Percentiles rank a stretch among this genome's conserved stretches.
phyloP scores from a whole-genome alignment of 2,797 vertebrate genomes.

The Ctenopoma multispine region DNA sequence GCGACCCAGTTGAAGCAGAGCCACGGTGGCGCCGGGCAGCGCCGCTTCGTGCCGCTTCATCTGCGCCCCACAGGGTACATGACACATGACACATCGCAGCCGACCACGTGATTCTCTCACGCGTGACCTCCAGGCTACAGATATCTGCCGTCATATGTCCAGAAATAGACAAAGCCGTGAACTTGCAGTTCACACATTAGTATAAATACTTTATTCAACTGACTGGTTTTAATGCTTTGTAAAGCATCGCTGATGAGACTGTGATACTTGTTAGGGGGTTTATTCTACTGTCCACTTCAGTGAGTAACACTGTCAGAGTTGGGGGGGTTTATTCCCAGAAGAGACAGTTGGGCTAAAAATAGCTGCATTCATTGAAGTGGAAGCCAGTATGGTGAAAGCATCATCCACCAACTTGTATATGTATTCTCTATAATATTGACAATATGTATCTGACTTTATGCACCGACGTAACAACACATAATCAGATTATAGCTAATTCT shows the following conservation, averaged over 20 bases:
- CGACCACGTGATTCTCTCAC: constrained; percentile 49
- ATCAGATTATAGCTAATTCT: not conserved
- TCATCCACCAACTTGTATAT: not conserved
- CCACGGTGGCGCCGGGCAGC: constrained; percentile 29
- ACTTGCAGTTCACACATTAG: not conserved
- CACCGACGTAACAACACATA: constrained; percentile 10
- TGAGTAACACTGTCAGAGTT: constrained; percentile 1
- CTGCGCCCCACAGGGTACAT: constrained; percentile 42
- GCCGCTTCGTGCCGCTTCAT: constrained; percentile 20
- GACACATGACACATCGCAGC: constrained; percentile 53
- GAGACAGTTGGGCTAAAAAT: constrained; percentile 59
- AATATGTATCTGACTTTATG: not conserved
- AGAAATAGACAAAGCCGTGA: not conserved
- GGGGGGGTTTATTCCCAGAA: constrained; percentile 32
- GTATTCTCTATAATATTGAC: constrained; percentile 1
- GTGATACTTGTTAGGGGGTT: not conserved
- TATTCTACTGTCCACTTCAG: constrained; percentile 4
- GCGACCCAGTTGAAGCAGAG: constrained; percentile 57
- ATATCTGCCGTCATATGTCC: not conserved
- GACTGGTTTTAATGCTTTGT: not conserved
- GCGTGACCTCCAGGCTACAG: constrained; percentile 28
- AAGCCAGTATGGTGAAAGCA: constrained; percentile 39
- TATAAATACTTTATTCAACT: not conserved
- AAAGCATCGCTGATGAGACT: not conserved
- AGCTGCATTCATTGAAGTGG: constrained; percentile 28